Evolutionary conservation across 2,113 vertebrate species (phyloP).

Genomic region (Ciconia stormi): DNA sequence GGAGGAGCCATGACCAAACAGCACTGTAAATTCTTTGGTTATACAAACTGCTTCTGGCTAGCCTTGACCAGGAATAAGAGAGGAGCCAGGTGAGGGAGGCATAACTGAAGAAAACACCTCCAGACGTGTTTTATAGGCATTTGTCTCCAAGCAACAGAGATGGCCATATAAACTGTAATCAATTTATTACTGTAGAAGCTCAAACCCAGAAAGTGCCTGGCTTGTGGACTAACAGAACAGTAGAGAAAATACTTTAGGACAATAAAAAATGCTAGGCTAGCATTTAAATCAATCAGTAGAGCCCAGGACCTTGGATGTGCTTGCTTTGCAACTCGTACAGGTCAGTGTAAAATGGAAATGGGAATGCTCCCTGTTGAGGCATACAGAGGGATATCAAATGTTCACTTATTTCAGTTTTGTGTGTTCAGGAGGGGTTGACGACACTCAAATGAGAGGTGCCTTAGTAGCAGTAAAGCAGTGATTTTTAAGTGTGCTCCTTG

Average conservation of each 20-base stretch:
- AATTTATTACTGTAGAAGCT: background rate
- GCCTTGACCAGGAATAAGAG: background rate
- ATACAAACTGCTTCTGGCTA: background rate
- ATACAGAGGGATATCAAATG: background rate
- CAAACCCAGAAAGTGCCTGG: background rate
- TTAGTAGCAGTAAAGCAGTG: background rate
- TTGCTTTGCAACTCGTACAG: background rate
- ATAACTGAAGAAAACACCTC: background rate
- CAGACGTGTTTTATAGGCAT: background rate
- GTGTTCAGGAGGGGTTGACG: background rate
- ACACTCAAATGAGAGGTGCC: background rate
- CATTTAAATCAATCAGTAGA: background rate
- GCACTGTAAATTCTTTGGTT: background rate
- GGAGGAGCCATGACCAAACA: background rate
- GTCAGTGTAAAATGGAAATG: background rate
- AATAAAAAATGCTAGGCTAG: background rate
- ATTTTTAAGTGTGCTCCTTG: background rate
- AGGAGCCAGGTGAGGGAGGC: background rate
- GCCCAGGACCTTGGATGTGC: background rate
- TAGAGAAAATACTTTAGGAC: background rate
- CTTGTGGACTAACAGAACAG: background rate
- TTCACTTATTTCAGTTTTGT: background rate
- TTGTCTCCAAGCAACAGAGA: background rate
- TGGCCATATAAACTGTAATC: background rate
- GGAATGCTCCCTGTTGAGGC: background rate